These are phyloP conservation scores for Raillietiella orientalis DNA, from an alignment of 2,888 invertebrate genomes.

Conservation along the genomic window DNA sequence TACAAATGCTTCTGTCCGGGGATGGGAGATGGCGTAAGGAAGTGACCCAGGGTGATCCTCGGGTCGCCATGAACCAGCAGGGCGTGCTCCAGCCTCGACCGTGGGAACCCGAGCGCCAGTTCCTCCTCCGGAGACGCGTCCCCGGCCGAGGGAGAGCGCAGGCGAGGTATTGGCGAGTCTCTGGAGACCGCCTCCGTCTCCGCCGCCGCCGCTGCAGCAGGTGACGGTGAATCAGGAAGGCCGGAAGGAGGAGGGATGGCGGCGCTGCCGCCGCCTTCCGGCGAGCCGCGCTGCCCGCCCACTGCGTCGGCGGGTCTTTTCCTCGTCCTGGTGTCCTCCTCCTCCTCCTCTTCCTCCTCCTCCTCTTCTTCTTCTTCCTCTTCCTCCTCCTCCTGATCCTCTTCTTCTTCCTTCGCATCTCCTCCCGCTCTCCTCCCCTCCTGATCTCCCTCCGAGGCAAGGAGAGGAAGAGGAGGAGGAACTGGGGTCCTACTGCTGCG, in stretches of 20 bases:
- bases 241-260: slow-evolving; percentile 1
- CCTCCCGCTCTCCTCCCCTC: neutral
- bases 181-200: slow-evolving; percentile 12
- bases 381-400: neutral
- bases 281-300: slow-evolving; percentile 3
- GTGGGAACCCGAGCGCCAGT: slow-evolving; percentile 22
- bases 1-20: no score
- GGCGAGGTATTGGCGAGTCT: slow-evolving; percentile 3
- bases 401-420: neutral
- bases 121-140: slow-evolving; percentile 26
- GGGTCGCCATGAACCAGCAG: slow-evolving; percentile 36
- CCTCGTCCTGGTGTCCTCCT: neutral
- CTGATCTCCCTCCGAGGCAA: slow-evolving; percentile 2
- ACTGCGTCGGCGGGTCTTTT: slow-evolving; percentile 3
- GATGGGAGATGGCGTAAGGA: no score
- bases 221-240: slow-evolving; percentile 4
- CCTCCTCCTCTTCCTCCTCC: neutral
- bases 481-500: no score
- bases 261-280: neutral
- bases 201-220: slow-evolving; percentile 11
- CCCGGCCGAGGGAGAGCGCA: slow-evolving; percentile 7
- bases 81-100: slow-evolving; percentile 49
- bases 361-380: slow-evolving; percentile 1
- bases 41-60: slow-evolving; percentile 40
- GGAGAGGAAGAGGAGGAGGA: neutral